Base-by-base conservation (phyloP, 2,113 vertebrate genomes). In the Macrotus californicus region DNA sequence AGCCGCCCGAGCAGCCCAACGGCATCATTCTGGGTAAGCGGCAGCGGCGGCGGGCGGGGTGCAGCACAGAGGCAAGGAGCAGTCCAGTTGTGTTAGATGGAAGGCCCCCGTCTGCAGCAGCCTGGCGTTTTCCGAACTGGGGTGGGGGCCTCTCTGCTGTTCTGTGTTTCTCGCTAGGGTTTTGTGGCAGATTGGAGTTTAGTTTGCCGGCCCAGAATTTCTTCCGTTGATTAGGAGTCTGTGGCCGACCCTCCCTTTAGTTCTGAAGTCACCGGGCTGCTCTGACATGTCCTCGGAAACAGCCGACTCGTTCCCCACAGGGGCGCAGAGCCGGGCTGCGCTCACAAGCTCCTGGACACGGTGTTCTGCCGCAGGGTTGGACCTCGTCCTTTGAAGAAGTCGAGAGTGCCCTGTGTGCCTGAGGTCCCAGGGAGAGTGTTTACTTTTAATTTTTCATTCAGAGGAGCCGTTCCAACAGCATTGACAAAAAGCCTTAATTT, bases 1-100 rank as follows among this genome's bases (percentile, higher is more conserved):
- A 99, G 97, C 99, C 99, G 0, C 99, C 99, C 0, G 98, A 99
- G 86, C 98, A 99, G 89, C 99, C 99, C 95, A 99, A 99, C 0
- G 99, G 99, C 50, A 97, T 99, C 56, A 98, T 99, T 76, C 98
- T 99, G 97, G 99, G 99, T 99, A 98, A 99, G 97, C 73, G 41
- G 24, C 8, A 0, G 31, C 1, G 41, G 13, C 10, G 39, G 21
- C 0, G 5, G 5, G 19, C 54, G 3, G 54, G 18, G 39, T 70
- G 12, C 16, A 5, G 36, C 89, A 66, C 6, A 7, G 46, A 48
- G 56, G 67, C 54, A 26, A 6, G 2, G 9, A 0, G 0, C 24
- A 26, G 59, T 29, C 59, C 3, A 9, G 59, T 64, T 64, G 11
- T 26, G 11, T 31, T 31, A 10, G 59, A 13, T 31, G 26, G 24